phyloP scores from a whole-genome alignment of 1,140 invertebrate species.

The Hydropsyche tenuis region DNA sequence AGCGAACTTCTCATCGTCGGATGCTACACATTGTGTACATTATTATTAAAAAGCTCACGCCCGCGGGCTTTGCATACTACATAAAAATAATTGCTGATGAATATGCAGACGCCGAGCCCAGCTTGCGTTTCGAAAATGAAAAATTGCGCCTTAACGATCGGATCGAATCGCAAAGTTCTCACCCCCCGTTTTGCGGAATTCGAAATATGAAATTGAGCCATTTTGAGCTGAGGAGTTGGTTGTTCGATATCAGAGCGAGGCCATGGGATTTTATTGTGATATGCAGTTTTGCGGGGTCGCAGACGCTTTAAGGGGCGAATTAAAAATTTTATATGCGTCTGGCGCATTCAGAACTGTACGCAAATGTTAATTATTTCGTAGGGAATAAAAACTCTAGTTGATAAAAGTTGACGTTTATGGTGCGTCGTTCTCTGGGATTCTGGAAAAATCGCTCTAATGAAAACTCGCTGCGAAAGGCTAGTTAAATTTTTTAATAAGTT shows the following conservation, averaged over 20 bases:
- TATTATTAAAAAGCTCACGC: slow-evolving; percentile 32
- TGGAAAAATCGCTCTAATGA: no score
- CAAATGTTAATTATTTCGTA: slow-evolving; percentile 6
- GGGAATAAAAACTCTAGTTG: no score
- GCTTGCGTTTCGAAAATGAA: slow-evolving; percentile 30
- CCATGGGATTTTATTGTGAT: background rate
- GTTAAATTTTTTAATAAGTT: no score
- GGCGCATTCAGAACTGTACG: background rate
- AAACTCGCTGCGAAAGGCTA: no score
- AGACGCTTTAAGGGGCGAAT: background rate
- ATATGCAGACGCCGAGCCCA: slow-evolving; percentile 44
- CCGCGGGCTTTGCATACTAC: no score
- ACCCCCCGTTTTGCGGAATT: background rate
- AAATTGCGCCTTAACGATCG: slow-evolving; percentile 41
- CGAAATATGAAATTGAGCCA: background rate
- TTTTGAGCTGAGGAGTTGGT: no score
- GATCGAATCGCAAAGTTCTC: background rate
- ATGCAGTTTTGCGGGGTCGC: background rate
- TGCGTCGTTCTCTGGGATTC: no score
- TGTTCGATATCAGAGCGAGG: no score
- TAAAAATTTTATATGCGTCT: slow-evolving; percentile 13
- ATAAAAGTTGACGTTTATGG: no score
- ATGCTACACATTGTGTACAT: no score
- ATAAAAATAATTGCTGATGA: slow-evolving; percentile 41
- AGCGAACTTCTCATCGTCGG: slow-evolving; percentile 29